phyloP scores from a whole-genome alignment of 2,888 invertebrate species.

The Drosophila acutilabella region DNA sequence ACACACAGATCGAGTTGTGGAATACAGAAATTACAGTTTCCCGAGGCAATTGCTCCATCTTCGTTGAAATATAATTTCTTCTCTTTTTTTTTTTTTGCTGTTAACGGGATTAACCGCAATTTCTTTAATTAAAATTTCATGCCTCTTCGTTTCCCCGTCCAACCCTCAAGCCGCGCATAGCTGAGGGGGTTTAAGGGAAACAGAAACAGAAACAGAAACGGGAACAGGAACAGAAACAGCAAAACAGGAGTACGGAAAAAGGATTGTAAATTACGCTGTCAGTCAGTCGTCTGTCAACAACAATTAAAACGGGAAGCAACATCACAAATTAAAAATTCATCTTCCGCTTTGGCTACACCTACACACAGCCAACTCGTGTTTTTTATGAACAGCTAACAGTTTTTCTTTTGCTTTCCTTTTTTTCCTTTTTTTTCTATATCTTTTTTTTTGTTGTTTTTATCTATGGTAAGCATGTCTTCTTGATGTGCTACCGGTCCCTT shows the following conservation, averaged over 20 bases:
- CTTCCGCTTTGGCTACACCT: constrained; percentile 63
- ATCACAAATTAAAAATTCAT: constrained; percentile 76
- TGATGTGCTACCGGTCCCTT: constrained; percentile 64
- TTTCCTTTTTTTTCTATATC: constrained; percentile 16
- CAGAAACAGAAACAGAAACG: constrained; percentile 4
- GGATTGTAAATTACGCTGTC: constrained; percentile 81
- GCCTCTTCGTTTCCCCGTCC: no score
- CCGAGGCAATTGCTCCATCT: constrained; percentile 41
- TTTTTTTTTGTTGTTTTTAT: constrained; percentile 46
- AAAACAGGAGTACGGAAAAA: constrained; percentile 41
- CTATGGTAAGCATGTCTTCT: constrained; percentile 56
- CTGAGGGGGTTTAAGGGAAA: constrained; percentile 14
- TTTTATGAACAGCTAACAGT: constrained; percentile 50
- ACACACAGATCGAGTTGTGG: constrained; percentile 12
- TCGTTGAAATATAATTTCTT: constrained; percentile 33
- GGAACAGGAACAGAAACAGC: constrained; percentile 7
- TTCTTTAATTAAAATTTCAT: constrained; percentile 83
- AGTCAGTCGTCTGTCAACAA: constrained; percentile 77
- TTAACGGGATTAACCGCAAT: constrained; percentile 83
- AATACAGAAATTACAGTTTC: constrained; percentile 57
- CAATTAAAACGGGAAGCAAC: constrained; percentile 78
- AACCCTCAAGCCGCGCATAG: constrained; percentile 26
- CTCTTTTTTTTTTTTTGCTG: constrained; percentile 35
- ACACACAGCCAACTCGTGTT: constrained; percentile 45
- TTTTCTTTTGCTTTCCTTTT: constrained; percentile 32